These are phyloP conservation scores for Hemiprocne comata DNA, from an alignment of 2,113 vertebrate species.

Conservation along the genomic window DNA sequence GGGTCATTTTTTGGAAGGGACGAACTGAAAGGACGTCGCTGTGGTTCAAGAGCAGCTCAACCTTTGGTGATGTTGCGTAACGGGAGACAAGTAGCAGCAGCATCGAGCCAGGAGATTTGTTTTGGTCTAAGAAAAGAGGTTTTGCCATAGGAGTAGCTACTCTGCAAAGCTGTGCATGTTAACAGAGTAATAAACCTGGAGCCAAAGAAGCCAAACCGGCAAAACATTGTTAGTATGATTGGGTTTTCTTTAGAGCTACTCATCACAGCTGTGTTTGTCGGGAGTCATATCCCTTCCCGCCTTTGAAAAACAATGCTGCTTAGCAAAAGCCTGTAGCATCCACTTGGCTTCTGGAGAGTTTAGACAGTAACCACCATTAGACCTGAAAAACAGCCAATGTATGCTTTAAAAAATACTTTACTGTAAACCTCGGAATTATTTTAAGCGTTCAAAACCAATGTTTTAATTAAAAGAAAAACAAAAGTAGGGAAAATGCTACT, in stretches of 20 bases:
- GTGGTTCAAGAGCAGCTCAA: not conserved
- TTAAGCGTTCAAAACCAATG: not conserved
- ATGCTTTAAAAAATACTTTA: not conserved
- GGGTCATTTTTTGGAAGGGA: not conserved
- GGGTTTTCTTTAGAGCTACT: not conserved
- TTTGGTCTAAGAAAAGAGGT: rapidly evolving
- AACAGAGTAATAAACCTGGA: rapidly evolving
- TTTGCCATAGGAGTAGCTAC: not conserved
- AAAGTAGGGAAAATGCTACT: not conserved
- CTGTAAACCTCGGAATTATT: not conserved
- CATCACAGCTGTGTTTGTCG: not conserved
- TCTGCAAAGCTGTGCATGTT: not conserved
- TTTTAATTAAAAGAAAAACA: not conserved
- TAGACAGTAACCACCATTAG: not conserved
- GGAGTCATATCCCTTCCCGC: not conserved
- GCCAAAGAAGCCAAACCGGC: not conserved
- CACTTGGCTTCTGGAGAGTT: not conserved
- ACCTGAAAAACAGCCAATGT: not conserved
- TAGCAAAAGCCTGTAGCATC: not conserved
- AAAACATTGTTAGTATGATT: not conserved
- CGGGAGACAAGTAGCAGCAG: not conserved
- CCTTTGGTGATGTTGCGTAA: not conserved
- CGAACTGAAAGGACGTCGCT: not conserved
- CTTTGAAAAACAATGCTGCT: not conserved
- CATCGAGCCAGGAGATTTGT: not conserved